Evolutionary conservation across 2,797 vertebrate species (phyloP), one percentile per base, ranked within the genome.

Genomic region (Apogon talboti): DNA sequence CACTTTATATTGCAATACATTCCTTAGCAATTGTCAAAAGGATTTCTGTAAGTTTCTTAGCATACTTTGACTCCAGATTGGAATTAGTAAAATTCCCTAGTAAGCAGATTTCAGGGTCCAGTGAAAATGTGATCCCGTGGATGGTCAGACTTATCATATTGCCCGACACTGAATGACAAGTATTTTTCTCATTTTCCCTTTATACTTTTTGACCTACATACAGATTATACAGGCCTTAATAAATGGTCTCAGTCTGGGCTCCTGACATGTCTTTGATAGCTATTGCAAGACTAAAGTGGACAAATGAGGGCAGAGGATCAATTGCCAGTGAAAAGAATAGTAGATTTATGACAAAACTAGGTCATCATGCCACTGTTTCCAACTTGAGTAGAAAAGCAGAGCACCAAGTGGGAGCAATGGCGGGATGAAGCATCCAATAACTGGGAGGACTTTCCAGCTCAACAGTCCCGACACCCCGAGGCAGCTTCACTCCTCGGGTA

Each of bases 361-460:
- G 88, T 89, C 83, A 84, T 37, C 77, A 69, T 83, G 83, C 77
- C 68, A 71, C 59, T 46, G 66, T 59, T 77, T 67, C 72, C 64
- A 15, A 7, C 53, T 66, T 62, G 60, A 76, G 68, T 54, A 51
- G 74, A 79, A 81, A 81, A 76, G 57, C 79, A 76, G 84, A 77
- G 9, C 53, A 12, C 45, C 61, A 65, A 77, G 60, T 76, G 78
- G 82, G 54, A 79, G 60, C 69, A 51, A 18, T 43, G 69, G 60
- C 33, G 35, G 33, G 47, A 28, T 16, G 53, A 42, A 61, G 73
- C 30, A 1, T 69, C 56, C 70, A 73, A 24, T 44, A 51, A 79
- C 72, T 60, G 15, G 47, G 66, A 68, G 61, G 71, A 66, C 37
- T 33, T 62, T 24, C 71, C 48, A 59, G 72, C 38, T 59, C 65